Base-by-base conservation (phyloP, 2,888 invertebrate genomes). In the Drosophila atroscutellata region DNA sequence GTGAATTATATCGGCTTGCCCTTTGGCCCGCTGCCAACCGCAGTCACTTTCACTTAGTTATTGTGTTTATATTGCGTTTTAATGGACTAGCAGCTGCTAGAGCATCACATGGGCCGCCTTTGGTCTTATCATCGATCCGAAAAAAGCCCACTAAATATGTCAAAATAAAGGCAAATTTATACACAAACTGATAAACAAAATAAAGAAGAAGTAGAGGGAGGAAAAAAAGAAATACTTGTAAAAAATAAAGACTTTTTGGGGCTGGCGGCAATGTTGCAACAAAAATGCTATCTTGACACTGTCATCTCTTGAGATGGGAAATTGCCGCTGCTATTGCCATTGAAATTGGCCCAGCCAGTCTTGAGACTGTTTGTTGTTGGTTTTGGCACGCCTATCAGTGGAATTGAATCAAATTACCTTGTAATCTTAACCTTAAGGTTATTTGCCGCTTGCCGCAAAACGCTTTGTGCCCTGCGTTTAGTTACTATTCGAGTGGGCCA, bases 401-500 rank as follows among this genome's bases (percentile, higher is more conserved):
- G 89, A 93, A 92, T 93, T 92, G 93, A 92, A 92, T 92, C 92
- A 93, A 92, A 93, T 92, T 93, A 92, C 93, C 92, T 92, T 93
- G 90, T 91, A 91, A 92, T 92, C 93, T 92, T 90, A 92, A 91
- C 92, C 92, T 92, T 91, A 90, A 92, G 91, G 92, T 91, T 91
- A 90, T 92, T 92, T 92, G 91, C 85, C 83, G 61, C 75, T 79
- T 77, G 75, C 79, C 83, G 68, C 89, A 86, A 87, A 89, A 80
- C 78, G 79, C 75, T 80, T 89, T 89, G 80, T 85, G 78, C 72
- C 71, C 75, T 77, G 84, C 81, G 81, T 86, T 90, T 89, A 87
- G 84, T 86, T 90, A 84, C 89, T 81, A 84, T 86, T 90, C 71
- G 79, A 90, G 77, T 88, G 57, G 36, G 13, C 8, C 11, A 30